These are phyloP conservation scores for Pheosia tremula DNA, from an alignment of 2,888 invertebrate genomes.

Conservation along the genomic window DNA sequence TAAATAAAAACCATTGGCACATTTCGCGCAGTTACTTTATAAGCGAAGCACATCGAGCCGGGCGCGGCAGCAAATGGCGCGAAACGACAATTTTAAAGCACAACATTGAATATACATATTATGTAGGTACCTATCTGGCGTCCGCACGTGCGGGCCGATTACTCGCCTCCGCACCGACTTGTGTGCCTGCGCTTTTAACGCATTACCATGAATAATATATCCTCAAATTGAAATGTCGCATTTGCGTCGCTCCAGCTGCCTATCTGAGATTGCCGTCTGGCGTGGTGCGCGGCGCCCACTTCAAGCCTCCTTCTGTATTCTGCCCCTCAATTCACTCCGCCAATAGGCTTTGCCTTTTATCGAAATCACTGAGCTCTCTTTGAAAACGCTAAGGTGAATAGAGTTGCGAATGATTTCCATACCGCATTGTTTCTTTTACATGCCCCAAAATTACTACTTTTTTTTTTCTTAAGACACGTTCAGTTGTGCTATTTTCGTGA, in stretches of 20 bases:
- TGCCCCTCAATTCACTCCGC: constrained; percentile 62
- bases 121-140: constrained; percentile 54
- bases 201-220: constrained; percentile 84
- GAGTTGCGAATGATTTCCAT: constrained; percentile 40
- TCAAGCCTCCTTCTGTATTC: constrained; percentile 66
- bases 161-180: constrained; percentile 69
- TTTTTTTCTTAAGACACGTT: not conserved
- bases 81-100: constrained; percentile 82
- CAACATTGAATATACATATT: constrained; percentile 77
- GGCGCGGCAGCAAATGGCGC: constrained; percentile 74
- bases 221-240: constrained; percentile 83
- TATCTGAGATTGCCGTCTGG: constrained; percentile 61
- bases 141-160: constrained; percentile 77
- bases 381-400: constrained; percentile 44
- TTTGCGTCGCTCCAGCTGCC: constrained; percentile 76
- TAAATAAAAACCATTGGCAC: constrained; percentile 67
- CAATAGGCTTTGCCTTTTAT: constrained; percentile 78
- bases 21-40: constrained; percentile 75
- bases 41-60: constrained; percentile 71
- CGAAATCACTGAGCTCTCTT: constrained; percentile 58
- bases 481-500: not conserved
- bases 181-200: constrained; percentile 81
- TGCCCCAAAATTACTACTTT: not conserved
- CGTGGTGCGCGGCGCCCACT: constrained; percentile 35
- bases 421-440: constrained; percentile 22